Evolutionary conservation across 2,888 invertebrate genomes (phyloP).

Genomic region (Herminia tarsipennalis): DNA sequence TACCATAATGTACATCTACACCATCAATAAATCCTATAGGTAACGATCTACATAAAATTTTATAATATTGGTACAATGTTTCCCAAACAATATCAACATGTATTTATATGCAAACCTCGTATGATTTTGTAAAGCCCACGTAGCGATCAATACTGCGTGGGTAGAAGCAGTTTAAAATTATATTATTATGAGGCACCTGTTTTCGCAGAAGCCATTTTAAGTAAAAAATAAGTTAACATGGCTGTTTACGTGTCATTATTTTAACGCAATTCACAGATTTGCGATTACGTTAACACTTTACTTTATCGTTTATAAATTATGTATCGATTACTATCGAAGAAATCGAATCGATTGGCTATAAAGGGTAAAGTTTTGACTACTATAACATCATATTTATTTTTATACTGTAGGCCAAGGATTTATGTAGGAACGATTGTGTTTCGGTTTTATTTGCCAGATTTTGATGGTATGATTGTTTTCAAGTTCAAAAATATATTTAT

Average conservation of each 20-base stretch:
- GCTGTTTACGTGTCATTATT: constrained; percentile 21
- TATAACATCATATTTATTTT: constrained; percentile 39
- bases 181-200: constrained; percentile 17
- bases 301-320: constrained; percentile 41
- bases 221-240: constrained; percentile 7
- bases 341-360: constrained; percentile 32
- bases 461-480: not conserved
- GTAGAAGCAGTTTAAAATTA: constrained; percentile 20
- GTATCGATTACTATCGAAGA: constrained; percentile 41
- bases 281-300: constrained; percentile 46
- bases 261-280: constrained; percentile 29
- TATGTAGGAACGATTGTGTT: constrained; percentile 32
- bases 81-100: too few relatives aligned
- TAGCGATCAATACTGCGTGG: not conserved
- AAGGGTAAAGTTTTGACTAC: constrained; percentile 30
- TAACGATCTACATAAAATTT: too few relatives aligned
- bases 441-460: constrained; percentile 15
- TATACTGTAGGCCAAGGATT: constrained; percentile 55
- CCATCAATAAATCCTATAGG: too few relatives aligned
- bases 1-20: too few relatives aligned
- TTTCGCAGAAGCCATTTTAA: constrained; percentile 12
- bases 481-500: not conserved
- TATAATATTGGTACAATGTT: too few relatives aligned
- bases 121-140: too few relatives aligned
- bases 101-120: too few relatives aligned